Conservation (phyloP, 2,888 invertebrate genomes). For the Drosophila hamatofila region DNA sequence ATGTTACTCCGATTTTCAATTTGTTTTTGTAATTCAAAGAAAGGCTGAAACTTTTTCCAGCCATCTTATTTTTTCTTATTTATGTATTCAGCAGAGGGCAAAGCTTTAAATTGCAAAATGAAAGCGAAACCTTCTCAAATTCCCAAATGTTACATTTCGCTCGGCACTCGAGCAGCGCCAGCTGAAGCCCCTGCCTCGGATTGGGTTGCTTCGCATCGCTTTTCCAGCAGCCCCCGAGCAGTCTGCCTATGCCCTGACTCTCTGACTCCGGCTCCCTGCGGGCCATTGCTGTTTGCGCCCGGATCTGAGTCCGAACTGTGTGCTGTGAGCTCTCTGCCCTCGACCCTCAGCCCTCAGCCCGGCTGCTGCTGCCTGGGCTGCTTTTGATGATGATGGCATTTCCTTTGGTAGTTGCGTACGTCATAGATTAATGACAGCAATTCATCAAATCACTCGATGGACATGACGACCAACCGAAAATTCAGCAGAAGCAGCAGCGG, state of each 20-base stretch:
- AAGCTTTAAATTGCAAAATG: conserved; percentile 62
- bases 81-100: conserved; percentile 7
- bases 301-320: conserved; percentile 34
- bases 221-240: conserved; percentile 37
- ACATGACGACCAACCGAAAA: conserved; percentile 84
- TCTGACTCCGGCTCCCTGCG: conserved; percentile 49
- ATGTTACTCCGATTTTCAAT: not conserved
- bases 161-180: conserved; percentile 33
- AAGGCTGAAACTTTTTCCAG: not conserved
- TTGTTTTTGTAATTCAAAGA: not conserved
- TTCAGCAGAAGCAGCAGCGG: conserved; percentile 63
- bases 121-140: conserved; percentile 69
- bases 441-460: conserved; percentile 86
- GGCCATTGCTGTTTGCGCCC: conserved; percentile 42
- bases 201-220: conserved; percentile 56
- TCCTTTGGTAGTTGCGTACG: conserved; percentile 85
- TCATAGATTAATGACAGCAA: conserved; percentile 86
- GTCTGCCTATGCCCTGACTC: conserved; percentile 22
- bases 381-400: conserved; percentile 82
- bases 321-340: conserved; percentile 1
- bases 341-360: conserved; percentile 25
- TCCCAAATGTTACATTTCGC: conserved; percentile 71
- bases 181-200: conserved; percentile 27
- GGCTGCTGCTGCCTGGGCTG: conserved; percentile 73
- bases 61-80: conserved; percentile 4